phyloP scores from a whole-genome alignment of 2,888 invertebrate species.

The Agrochola lychnidis region DNA sequence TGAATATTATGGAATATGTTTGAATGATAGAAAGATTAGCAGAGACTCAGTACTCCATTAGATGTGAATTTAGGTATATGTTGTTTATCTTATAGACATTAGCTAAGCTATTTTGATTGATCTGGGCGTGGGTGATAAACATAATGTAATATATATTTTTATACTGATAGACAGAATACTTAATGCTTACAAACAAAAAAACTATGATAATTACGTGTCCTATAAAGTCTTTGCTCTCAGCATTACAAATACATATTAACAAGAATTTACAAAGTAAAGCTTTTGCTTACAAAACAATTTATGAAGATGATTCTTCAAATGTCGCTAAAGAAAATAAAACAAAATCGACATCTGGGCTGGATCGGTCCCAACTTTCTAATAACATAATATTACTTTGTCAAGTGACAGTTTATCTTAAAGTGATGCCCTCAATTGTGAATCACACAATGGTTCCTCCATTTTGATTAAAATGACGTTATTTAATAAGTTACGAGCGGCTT shows the following conservation, averaged over 20 bases:
- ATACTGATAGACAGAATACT: not conserved
- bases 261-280: not conserved
- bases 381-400: slow-evolving; percentile 30
- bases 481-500: slow-evolving; percentile 71
- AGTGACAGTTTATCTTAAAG: slow-evolving; percentile 42
- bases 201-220: not conserved
- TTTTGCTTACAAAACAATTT: not conserved
- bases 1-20: slow-evolving; percentile 7
- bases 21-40: slow-evolving; percentile 24
- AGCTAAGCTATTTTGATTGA: slow-evolving; percentile 39
- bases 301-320: not conserved
- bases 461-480: slow-evolving; percentile 68
- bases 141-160: not conserved
- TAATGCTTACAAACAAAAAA: not conserved
- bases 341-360: slow-evolving; percentile 30
- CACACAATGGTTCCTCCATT: slow-evolving; percentile 60
- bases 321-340: not conserved
- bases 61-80: slow-evolving; percentile 21
- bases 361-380: slow-evolving; percentile 38
- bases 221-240: not conserved
- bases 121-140: slow-evolving; percentile 15
- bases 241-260: not conserved
- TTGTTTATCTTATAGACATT: slow-evolving; percentile 23
- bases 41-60: slow-evolving; percentile 36
- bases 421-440: slow-evolving; percentile 57